Conservation (phyloP, 2,113 vertebrate species). For the Myxocyprinus asiaticus region DNA sequence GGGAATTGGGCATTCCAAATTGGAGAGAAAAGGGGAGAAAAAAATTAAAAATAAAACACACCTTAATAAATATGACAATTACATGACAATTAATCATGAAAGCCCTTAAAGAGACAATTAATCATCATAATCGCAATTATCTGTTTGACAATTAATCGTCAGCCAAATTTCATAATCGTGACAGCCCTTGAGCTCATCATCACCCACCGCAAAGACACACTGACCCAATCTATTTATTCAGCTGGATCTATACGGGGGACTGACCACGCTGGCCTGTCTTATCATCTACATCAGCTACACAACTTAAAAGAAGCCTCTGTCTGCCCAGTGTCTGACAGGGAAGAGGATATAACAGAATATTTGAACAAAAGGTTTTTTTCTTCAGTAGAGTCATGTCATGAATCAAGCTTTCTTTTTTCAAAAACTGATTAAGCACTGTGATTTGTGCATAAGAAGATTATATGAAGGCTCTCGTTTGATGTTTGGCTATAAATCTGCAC, state of each 20-base stretch:
- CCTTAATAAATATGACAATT: too few relatives aligned
- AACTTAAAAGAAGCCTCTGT: constrained; percentile 22
- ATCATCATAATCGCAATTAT: too few relatives aligned
- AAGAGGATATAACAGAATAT: constrained; percentile 29
- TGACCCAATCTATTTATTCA: constrained; percentile 42
- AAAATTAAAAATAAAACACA: too few relatives aligned
- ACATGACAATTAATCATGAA: too few relatives aligned
- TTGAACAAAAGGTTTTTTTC: not conserved
- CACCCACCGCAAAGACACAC: constrained; percentile 10
- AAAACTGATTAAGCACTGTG: not conserved
- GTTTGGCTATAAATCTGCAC: not conserved
- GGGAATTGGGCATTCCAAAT: too few relatives aligned
- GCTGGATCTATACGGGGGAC: constrained; percentile 24
- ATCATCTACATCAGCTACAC: constrained; percentile 23
- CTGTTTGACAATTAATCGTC: too few relatives aligned
- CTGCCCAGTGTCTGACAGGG: constrained; percentile 15
- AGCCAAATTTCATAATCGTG: too few relatives aligned
- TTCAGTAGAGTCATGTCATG: not conserved
- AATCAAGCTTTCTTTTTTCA: not conserved
- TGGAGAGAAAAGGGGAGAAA: too few relatives aligned
- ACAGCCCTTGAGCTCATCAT: not conserved
- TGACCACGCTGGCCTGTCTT: constrained; percentile 27
- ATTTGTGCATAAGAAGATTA: constrained; percentile 12
- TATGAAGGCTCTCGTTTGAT: not conserved
- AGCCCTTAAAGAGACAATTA: too few relatives aligned